Conservation (phyloP, 2,888 invertebrate species). For the Ectemnius lituratus region DNA sequence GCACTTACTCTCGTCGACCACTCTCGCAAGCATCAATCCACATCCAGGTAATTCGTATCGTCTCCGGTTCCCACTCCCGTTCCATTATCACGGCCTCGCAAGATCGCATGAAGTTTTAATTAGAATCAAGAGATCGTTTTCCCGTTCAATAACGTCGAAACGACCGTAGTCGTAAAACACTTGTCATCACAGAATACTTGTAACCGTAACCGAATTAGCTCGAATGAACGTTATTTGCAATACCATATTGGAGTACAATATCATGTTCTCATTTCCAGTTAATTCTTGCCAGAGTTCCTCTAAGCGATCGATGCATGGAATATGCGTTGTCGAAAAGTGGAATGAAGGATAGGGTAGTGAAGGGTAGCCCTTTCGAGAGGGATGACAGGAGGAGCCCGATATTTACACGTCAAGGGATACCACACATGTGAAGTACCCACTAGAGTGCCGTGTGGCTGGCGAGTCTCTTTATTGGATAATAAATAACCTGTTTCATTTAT, state of each 20-base stretch:
- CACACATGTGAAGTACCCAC: conserved; percentile 55
- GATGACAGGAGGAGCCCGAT: conserved; percentile 58
- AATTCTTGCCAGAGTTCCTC: conserved; percentile 7
- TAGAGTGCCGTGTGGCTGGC: conserved; percentile 59
- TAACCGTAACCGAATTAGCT: neutral
- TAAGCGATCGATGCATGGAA: conserved; percentile 13
- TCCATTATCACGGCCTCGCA: conserved; percentile 12
- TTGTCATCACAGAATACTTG: neutral
- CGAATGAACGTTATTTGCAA: neutral
- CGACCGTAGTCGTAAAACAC: neutral
- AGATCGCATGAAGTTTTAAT: conserved; percentile 55
- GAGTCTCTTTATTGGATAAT: conserved; percentile 73
- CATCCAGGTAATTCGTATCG: too few species aligned
- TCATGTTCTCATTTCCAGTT: neutral
- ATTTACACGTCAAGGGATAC: conserved; percentile 66
- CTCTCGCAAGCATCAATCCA: too few species aligned
- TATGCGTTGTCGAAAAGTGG: conserved; percentile 47
- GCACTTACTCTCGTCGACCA: too few species aligned
- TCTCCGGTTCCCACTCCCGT: too few species aligned
- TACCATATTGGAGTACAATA: too few species aligned
- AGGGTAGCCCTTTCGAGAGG: conserved; percentile 45
- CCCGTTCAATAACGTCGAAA: too few species aligned
- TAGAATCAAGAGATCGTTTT: conserved; percentile 35
- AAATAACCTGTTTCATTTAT: conserved; percentile 73
- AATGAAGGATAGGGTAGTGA: conserved; percentile 47